phyloP scores from a whole-genome alignment of 2,888 invertebrate genomes.

The Tineola bisselliella region DNA sequence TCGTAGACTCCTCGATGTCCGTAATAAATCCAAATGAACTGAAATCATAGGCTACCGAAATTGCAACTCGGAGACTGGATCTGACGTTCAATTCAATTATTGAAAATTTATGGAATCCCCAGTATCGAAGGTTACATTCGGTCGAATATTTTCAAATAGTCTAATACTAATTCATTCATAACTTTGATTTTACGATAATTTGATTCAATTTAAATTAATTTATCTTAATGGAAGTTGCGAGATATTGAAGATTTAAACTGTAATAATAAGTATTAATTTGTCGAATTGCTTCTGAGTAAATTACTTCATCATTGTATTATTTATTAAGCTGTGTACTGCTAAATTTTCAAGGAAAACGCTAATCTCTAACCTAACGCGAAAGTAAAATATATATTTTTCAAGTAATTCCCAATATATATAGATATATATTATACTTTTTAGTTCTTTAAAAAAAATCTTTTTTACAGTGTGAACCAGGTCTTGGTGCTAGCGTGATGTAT shows the following conservation, averaged over 20 bases:
- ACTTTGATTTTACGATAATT: slow-evolving; percentile 13
- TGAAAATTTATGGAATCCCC: slow-evolving; percentile 40
- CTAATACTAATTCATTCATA: neutral
- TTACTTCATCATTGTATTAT: too few relatives aligned
- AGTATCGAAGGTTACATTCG: slow-evolving; percentile 9
- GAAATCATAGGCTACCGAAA: slow-evolving; percentile 43
- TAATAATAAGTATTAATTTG: neutral
- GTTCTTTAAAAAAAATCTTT: too few relatives aligned
- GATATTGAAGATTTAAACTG: neutral
- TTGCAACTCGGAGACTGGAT: slow-evolving; percentile 34
- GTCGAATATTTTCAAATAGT: neutral
- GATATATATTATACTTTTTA: too few relatives aligned
- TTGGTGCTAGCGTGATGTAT: slow-evolving; percentile 98
- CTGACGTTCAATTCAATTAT: slow-evolving; percentile 56
- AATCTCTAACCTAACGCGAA: too few relatives aligned
- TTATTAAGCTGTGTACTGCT: too few relatives aligned
- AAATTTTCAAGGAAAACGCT: too few relatives aligned
- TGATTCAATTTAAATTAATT: neutral
- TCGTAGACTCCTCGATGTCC: slow-evolving; percentile 15
- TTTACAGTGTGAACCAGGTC: slow-evolving; percentile 94
- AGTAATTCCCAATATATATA: too few relatives aligned
- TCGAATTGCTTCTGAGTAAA: neutral
- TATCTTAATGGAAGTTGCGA: neutral
- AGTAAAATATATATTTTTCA: too few relatives aligned
- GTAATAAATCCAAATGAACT: slow-evolving; percentile 38